Conservation (phyloP, 2,113 vertebrate species). For the Heterotis niloticus region DNA sequence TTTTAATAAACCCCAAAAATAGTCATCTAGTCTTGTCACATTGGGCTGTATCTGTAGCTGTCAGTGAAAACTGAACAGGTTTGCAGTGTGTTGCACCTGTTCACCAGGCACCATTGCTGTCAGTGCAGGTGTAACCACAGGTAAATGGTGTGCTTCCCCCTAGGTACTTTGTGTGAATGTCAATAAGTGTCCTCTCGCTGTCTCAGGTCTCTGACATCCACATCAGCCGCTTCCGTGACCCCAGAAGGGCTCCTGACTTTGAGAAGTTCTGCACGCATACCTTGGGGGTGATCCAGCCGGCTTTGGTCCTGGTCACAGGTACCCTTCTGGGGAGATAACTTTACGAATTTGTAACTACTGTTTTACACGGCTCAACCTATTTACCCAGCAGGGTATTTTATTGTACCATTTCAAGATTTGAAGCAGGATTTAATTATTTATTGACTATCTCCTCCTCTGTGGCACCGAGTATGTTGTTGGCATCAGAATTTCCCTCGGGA, state of each 20-base stretch:
- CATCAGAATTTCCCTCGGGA: too few relatives aligned
- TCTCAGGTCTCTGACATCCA: slow-evolving; percentile 87
- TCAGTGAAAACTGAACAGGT: too few relatives aligned
- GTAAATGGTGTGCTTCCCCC: too few relatives aligned
- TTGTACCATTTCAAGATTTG: background rate
- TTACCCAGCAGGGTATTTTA: background rate
- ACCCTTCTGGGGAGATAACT: slow-evolving; percentile 28
- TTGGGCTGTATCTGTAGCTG: too few relatives aligned
- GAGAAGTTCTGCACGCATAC: slow-evolving; percentile 90
- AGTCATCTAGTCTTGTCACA: background rate
- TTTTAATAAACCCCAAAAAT: background rate
- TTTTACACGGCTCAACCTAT: too few relatives aligned
- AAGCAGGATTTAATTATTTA: background rate
- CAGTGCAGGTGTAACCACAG: too few relatives aligned
- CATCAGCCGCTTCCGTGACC: slow-evolving; percentile 85
- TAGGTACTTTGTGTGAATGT: too few relatives aligned
- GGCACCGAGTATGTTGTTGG: too few relatives aligned
- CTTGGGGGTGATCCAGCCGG: slow-evolving; percentile 79
- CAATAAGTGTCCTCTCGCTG: too few relatives aligned
- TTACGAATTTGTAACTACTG: background rate
- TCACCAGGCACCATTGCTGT: background rate
- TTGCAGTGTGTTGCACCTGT: background rate
- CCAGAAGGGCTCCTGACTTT: slow-evolving; percentile 75
- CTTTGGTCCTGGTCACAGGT: slow-evolving; percentile 91
- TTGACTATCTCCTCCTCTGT: too few relatives aligned